Evolutionary conservation across 2,888 invertebrate genomes (phyloP), one percentile per base, ranked within the genome.

Genomic region (Pteria penguin): DNA sequence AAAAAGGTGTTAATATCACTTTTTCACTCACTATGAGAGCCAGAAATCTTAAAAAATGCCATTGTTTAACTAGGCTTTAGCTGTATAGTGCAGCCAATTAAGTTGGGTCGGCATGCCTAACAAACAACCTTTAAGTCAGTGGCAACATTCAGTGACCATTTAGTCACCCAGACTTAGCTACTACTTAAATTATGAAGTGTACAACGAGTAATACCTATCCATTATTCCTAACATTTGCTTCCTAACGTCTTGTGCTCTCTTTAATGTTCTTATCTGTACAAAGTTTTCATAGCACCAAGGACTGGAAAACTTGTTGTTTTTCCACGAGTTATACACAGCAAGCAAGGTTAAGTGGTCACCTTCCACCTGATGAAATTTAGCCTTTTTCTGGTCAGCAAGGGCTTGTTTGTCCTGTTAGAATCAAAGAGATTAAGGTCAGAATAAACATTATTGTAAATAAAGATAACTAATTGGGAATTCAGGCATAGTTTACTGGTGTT

Each of bases 201-300:
- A n/a, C n/a, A n/a, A n/a, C n/a, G n/a, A n/a, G n/a, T n/a, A n/a
- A 18, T 89, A 95, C 95, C 96, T 95, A 92, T 98, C 98, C 98
- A 98, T 98, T 79, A 98, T 98, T 0, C 98, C 98, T 31, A 99
- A 93, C 89, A 99, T 93, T 91, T 99, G 99, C 92, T 99, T 99
- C 57, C 99, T 94, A 0, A 99, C 98, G 93, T 99, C 99, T 93
- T 99, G 98, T 0, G 99, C 98, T 26, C 99, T 94, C 92, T 99
- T 99, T 76, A 99, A 93, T 0, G 98, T 99, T 27, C 99, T 93
- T 26, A 98, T 97, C 93, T 99, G 99, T 2, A 99, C 97, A 91
- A 99, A 99, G 93, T 99, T 99, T 91, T 99, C 99, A 90, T 98
- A 99, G 92, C 99, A 99, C 99, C 99, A 99, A 0, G 98, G 97